Evolutionary conservation across 2,797 vertebrate species (phyloP).

Genomic region (Sebastes melanostomus): DNA sequence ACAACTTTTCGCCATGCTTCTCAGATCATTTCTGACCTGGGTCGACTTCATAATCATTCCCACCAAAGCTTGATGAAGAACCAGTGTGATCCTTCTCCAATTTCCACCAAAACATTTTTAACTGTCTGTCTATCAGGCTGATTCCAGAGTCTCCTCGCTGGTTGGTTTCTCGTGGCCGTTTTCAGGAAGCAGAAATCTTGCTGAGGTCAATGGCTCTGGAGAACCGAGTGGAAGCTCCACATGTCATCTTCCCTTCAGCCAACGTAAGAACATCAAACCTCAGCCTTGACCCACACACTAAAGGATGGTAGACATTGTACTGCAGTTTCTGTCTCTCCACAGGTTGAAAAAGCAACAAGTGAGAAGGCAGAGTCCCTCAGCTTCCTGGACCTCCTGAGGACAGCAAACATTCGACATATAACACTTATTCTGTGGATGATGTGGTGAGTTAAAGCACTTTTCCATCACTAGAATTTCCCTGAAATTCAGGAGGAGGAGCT

Average conservation of each 20-base stretch:
- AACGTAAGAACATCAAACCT: constrained; percentile 12
- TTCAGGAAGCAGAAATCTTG: constrained; percentile 45
- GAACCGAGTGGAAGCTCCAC: constrained; percentile 59
- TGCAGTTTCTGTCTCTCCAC: neutral
- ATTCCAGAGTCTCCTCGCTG: constrained; percentile 71
- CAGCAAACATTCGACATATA: constrained; percentile 39
- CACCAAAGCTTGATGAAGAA: neutral
- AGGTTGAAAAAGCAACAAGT: constrained; percentile 35
- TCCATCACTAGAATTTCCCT: neutral
- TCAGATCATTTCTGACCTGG: neutral
- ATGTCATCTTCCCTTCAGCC: constrained; percentile 34
- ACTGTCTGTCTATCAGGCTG: constrained; percentile 27
- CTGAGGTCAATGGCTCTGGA: constrained; percentile 51
- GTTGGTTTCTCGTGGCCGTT: constrained; percentile 53
- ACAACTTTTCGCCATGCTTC: neutral
- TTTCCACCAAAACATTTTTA: neutral
- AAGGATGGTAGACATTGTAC: neutral
- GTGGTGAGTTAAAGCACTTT: constrained; percentile 46
- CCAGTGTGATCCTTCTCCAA: neutral
- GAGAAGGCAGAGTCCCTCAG: neutral
- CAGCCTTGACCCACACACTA: neutral
- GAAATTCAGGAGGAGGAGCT: too few species aligned
- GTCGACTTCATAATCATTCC: neutral
- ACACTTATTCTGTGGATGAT: constrained; percentile 53
- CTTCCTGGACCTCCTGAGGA: constrained; percentile 60